Conservation (phyloP, 1,140 invertebrate genomes). For the Centruroides sculpturatus region DNA sequence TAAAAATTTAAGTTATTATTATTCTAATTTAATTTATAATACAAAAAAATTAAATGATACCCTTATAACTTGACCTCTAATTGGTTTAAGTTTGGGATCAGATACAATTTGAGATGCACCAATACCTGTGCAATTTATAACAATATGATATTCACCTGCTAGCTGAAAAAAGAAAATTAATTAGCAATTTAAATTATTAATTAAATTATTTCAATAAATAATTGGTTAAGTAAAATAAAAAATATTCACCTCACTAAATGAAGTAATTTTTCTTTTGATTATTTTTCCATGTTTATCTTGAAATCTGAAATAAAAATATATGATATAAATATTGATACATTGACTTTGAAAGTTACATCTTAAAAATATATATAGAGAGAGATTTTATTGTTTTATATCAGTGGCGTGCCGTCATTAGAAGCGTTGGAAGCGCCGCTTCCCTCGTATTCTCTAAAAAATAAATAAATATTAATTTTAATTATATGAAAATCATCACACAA, state of each 20-base stretch:
- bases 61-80: constrained; percentile 52
- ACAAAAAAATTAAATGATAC: constrained; percentile 27
- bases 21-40: background rate
- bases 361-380: too few species aligned
- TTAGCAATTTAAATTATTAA: too few species aligned
- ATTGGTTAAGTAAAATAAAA: too few species aligned
- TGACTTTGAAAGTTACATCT: constrained; percentile 18
- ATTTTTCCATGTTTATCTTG: constrained; percentile 30
- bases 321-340: constrained; percentile 2
- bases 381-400: too few species aligned
- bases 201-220: too few species aligned
- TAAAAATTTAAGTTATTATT: background rate
- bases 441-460: too few species aligned
- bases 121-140: constrained; percentile 59
- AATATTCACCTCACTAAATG: too few species aligned
- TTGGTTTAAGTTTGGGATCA: constrained; percentile 40
- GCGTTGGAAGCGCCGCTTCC: too few species aligned
- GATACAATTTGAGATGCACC: constrained; percentile 38
- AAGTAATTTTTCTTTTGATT: constrained; percentile 31
- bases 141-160: constrained; percentile 39
- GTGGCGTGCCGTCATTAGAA: too few species aligned
- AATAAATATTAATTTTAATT: too few species aligned
- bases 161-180: constrained; percentile 26
- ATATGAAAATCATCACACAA: too few species aligned
- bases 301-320: constrained; percentile 24